Evolutionary conservation across 2,888 invertebrate species (phyloP).

Genomic region (Alloplasta piceator): DNA sequence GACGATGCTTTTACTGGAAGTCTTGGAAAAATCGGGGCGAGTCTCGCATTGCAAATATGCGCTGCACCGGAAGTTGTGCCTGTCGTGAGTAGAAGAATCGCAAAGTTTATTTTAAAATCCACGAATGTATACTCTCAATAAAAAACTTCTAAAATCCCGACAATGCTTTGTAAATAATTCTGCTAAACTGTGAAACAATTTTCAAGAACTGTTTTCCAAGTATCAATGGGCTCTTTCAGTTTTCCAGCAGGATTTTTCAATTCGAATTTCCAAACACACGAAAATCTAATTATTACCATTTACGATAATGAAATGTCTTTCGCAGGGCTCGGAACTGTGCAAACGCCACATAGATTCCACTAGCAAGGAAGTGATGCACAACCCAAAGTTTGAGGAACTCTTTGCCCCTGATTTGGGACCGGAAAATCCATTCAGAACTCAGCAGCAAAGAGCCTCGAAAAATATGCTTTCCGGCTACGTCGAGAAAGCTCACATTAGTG

Average conservation of each 20-base stretch:
- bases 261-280: neutral
- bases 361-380: slow-evolving; percentile 92
- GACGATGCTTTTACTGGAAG: slow-evolving; percentile 85
- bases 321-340: slow-evolving; percentile 89
- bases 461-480: slow-evolving; percentile 98
- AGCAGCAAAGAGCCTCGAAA: slow-evolving; percentile 93
- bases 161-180: too few species aligned
- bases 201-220: too few species aligned
- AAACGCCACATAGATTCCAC: slow-evolving; percentile 90
- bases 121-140: too few species aligned
- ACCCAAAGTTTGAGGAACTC: slow-evolving; percentile 97
- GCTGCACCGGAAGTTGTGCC: slow-evolving; percentile 94
- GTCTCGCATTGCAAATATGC: slow-evolving; percentile 89
- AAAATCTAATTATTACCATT: too few species aligned
- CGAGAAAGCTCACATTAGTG: slow-evolving; percentile 97
- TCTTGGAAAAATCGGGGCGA: slow-evolving; percentile 83
- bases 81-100: slow-evolving; percentile 85
- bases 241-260: neutral
- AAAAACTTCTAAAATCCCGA: too few species aligned
- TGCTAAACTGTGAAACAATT: too few species aligned
- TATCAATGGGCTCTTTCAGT: too few species aligned
- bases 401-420: slow-evolving; percentile 97
- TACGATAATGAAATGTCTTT: slow-evolving; percentile 23
- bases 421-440: slow-evolving; percentile 95
- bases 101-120: too few species aligned